Base-by-base conservation (phyloP, 2,888 invertebrate species). In the Caenorhabditis doughertyi region DNA sequence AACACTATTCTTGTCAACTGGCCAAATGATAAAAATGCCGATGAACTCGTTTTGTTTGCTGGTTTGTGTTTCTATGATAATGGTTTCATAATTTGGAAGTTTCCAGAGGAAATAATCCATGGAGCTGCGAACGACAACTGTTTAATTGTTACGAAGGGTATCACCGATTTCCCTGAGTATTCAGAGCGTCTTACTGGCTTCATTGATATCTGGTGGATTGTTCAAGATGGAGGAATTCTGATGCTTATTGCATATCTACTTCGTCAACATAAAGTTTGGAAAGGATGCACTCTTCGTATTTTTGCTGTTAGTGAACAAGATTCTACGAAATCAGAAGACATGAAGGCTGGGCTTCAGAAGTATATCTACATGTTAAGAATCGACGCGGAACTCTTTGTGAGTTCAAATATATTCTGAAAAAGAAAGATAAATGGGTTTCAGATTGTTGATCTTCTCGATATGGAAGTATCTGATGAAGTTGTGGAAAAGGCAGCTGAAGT, bases 201-300 rank as follows among this genome's bases (percentile, higher is more conserved):
- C 92, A 98, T 99, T 91, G 99, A 99, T 92, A 95, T 99, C 87
- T 99, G 99, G 99, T 99, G 99, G 98, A 98, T 99, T 49, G 91
- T 92, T 89, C 92, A 99, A 93, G 99, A 99, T 92, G 99, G 99
- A 62, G 99, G 99, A 70, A 94, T 99, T 90, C 94, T 99, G 88
- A 98, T 99, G 97, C 93, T 99, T 89, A 94, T 99, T 84, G 92
- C 93, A 16, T 93, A 92, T 84, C 89, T 93, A 42, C 90, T 93
- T 21, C 96, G 96, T 92, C 97, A 98, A 92, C 97, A 98, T 93
- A 95, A 97, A 83, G 90, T 91, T 16, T 99, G 99, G 99, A 96
- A 96, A 93, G 97, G 98, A 92, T 99, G 99, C 93, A 96, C 96
- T 93, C 95, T 99, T 94, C 95, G 99, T 90, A 97, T 99, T 92